Evolutionary conservation across 2,888 invertebrate species (phyloP).

Genomic region (Lottia scabra): DNA sequence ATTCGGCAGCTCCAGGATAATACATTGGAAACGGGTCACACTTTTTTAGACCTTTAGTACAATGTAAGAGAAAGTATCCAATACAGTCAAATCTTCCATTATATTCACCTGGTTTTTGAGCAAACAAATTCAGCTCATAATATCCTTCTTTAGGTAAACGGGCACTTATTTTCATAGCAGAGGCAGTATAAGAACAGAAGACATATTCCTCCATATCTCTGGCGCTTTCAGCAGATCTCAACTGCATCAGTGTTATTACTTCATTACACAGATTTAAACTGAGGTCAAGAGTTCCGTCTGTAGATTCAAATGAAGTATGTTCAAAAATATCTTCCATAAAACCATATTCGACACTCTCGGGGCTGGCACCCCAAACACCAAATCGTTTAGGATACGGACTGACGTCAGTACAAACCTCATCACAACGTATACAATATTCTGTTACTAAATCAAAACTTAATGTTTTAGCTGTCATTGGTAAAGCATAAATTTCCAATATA

Average conservation of each 20-base stretch:
- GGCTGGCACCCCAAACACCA: constrained; percentile 3
- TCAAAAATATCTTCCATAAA: constrained; percentile 9
- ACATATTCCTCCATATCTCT: constrained; percentile 7
- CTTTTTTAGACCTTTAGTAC: background rate
- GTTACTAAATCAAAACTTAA: background rate
- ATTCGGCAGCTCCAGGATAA: background rate
- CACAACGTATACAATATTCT: constrained; percentile 2
- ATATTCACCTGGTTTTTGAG: background rate
- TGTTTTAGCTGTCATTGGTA: background rate
- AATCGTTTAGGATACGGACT: background rate
- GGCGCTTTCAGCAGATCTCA: background rate
- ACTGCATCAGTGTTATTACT: background rate
- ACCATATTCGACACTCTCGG: constrained; percentile 1
- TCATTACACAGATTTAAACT: background rate
- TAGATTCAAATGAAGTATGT: background rate
- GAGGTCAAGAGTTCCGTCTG: background rate
- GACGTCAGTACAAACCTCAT: background rate
- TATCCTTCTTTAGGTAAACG: background rate
- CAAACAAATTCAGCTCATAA: constrained; percentile 8
- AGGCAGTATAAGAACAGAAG: constrained; percentile 6
- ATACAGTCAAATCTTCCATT: background rate
- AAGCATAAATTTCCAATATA: background rate
- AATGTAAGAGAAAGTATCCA: background rate
- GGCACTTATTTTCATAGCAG: constrained; percentile 3
- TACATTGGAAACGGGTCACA: background rate